A percentile compares a stretch with the other conserved stretches of the same genome.
Conservation (phyloP, 2,888 invertebrate species). For the Erebia ligea region DNA sequence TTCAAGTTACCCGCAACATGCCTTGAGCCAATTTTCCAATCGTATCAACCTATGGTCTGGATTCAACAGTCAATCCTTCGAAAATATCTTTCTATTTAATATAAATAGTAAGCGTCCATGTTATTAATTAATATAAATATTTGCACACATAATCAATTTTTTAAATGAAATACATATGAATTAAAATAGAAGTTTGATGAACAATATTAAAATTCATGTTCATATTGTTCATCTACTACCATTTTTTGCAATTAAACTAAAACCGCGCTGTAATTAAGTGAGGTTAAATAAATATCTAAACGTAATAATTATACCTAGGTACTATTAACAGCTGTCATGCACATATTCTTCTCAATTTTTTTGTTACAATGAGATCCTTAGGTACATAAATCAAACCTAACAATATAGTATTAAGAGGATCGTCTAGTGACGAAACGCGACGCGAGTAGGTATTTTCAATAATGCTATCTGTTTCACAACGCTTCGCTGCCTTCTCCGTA, state of each 20-base stretch:
- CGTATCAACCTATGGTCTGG: neutral
- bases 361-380: conserved; percentile 26
- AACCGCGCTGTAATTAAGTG: neutral
- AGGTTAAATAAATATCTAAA: neutral
- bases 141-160: neutral
- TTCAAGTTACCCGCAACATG: neutral
- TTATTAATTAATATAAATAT: neutral
- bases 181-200: no score
- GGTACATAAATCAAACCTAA: conserved; percentile 8
- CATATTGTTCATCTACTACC: neutral
- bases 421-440: no score
- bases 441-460: no score
- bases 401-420: neutral
- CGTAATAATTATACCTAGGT: no score
- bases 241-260: neutral
- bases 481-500: no score
- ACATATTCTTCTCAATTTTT: conserved; percentile 3
- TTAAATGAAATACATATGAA: no score
- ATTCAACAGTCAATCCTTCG: neutral
- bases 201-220: no score
- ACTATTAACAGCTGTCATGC: no score
- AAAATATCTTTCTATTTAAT: conserved; percentile 7
- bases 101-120: conserved; percentile 12
- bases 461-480: no score
- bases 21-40: neutral